Percentiles rank a stretch among this genome's conserved stretches.
phyloP scores from a whole-genome alignment of 2,797 vertebrate genomes.

The Enteromius fasciolatus region DNA sequence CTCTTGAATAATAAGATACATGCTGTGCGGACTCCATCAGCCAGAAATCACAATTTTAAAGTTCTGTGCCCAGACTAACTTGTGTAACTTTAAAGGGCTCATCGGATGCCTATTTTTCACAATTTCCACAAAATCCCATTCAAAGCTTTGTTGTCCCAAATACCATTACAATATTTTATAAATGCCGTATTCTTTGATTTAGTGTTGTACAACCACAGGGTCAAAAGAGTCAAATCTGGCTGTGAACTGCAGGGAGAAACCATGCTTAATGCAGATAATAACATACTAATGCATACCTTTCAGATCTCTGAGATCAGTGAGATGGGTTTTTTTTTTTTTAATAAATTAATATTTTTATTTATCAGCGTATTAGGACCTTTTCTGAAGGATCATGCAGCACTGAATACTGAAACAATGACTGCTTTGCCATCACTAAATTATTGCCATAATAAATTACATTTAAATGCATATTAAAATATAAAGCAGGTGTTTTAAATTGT shows the following conservation, averaged over 20 bases:
- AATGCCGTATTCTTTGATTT: neutral
- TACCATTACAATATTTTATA: neutral
- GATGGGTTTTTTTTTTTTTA: neutral
- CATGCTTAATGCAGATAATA: no score
- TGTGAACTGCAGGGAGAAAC: no score
- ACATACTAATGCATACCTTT: no score
- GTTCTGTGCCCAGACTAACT: neutral
- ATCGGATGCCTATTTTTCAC: no score
- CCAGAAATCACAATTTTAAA: neutral
- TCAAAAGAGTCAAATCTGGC: neutral
- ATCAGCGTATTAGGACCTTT: neutral
- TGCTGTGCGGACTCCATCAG: neutral
- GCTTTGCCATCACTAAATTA: no score
- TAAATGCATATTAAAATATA: neutral
- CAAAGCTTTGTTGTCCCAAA: neutral
- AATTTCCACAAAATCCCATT: neutral
- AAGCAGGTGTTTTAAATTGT: neutral
- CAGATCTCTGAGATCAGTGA: no score
- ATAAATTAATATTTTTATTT: neutral
- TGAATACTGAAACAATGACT: neutral
- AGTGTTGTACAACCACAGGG: neutral
- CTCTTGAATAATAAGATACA: conserved; percentile 14
- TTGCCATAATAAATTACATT: no score
- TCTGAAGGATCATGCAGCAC: neutral
- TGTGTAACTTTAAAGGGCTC: neutral